Base-by-base conservation (phyloP, 2,888 invertebrate species). In the Coremacera marginata region DNA sequence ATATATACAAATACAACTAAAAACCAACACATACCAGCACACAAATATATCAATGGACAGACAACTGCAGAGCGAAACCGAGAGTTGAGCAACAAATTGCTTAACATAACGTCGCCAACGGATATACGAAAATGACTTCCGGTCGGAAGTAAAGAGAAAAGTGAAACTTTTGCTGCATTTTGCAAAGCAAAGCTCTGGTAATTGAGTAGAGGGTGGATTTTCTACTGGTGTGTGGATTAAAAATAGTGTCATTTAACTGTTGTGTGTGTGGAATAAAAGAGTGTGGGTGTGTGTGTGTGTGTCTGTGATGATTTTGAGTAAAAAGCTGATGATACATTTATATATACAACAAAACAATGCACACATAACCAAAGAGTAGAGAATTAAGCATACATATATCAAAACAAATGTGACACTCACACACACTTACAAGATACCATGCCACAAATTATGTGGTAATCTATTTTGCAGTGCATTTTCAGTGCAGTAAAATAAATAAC, bases 61-160 rank as follows among this genome's bases (percentile, higher is more conserved):
- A 34, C 31, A 11, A 8, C 4, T 11, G 31, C 16, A 25, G 31
- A 63, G 11, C 27, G 5, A 25, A 63, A 63, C 27, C 11, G 14
- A 34, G 31, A 63, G 31, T 63, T 27, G 19, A 63, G 63, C 63
- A 63, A n/a, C 31, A 63, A 63, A 63, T 31, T 25, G 63, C 63
- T 19, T 19, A 65, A 65, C 65, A 65, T 65, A 44, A 31, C 37
- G 34, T 65, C n/a, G 65, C 65, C 19, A 70, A n/a, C 57, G 72
- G 60, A 72, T 60, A 51, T 51, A 63, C 22, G 19, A 63, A 63
- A 73, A 73, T 63, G 25, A 60, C 72, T 60, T 62, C 72, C 72
- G 62, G 44, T 72, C 60, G 34, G 49, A 49, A 65, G 31, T 9
- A 31, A 52, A 31, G 16, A 44, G 37, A 37, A 19, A 19, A 19